phyloP scores from a whole-genome alignment of 2,888 invertebrate species.

The Clusia tigrina region DNA sequence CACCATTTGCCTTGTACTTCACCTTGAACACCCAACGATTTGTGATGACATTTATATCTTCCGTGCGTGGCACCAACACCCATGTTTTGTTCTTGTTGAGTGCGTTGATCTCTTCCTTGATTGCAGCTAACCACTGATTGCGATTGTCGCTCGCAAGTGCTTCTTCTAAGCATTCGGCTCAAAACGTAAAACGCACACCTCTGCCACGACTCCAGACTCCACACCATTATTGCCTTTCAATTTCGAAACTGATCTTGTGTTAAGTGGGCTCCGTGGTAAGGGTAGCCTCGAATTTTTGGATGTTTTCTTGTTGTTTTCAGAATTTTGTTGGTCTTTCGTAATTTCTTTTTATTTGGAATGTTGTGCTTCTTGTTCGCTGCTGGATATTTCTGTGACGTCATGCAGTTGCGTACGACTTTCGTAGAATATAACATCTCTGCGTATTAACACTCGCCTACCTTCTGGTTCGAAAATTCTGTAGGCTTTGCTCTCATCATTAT shows the following conservation, averaged over 20 bases:
- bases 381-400: neutral
- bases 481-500: constrained; percentile 7
- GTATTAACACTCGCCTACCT: constrained; percentile 19
- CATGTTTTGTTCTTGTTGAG: constrained; percentile 25
- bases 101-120: constrained; percentile 80
- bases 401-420: neutral
- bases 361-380: no score
- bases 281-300: constrained; percentile 24
- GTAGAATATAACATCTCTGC: constrained; percentile 28
- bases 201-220: constrained; percentile 3
- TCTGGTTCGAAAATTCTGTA: constrained; percentile 17
- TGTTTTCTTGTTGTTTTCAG: constrained; percentile 1
- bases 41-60: no score
- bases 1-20: constrained; percentile 15
- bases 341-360: no score
- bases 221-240: constrained; percentile 5
- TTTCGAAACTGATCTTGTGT: constrained; percentile 11
- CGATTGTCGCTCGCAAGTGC: constrained; percentile 23
- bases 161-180: constrained; percentile 26
- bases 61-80: constrained; percentile 20
- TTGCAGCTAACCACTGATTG: constrained; percentile 74
- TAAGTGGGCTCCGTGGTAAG: constrained; percentile 18
- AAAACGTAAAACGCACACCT: constrained; percentile 17
- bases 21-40: constrained; percentile 30
- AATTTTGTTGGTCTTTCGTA: no score